Evolutionary conservation across 1,140 invertebrate genomes (phyloP).

Genomic region (Drosophila pallidifrons): DNA sequence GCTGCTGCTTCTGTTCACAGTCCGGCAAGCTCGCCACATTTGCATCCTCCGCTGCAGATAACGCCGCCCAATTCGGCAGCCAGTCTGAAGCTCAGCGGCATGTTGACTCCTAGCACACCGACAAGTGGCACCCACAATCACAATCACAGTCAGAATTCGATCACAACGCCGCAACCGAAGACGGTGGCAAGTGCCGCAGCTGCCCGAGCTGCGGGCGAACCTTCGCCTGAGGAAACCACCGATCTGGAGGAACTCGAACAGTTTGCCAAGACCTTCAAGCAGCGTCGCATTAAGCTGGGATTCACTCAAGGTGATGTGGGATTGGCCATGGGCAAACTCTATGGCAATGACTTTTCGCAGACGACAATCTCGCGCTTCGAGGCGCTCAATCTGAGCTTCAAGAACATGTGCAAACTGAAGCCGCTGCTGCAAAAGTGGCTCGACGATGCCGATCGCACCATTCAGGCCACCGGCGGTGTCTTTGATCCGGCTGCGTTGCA

Average conservation of each 20-base stretch:
- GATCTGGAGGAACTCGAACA: conserved; percentile 98
- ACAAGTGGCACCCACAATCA: conserved; percentile 84
- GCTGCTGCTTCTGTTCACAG: conserved; percentile 61
- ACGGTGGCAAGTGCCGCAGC: conserved; percentile 83
- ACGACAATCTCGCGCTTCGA: conserved; percentile 99
- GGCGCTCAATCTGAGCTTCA: conserved; percentile 98
- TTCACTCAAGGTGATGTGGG: conserved; percentile 99
- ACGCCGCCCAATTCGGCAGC: conserved; percentile 84
- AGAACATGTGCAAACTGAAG: conserved; percentile 99
- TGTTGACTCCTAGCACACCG: conserved; percentile 87
- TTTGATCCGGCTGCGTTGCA: conserved; percentile 89
- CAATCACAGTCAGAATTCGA: neutral
- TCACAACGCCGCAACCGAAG: conserved; percentile 85
- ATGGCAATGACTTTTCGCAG: conserved; percentile 99
- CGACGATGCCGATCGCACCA: conserved; percentile 96
- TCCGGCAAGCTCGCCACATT: conserved; percentile 61
- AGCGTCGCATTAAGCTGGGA: conserved; percentile 96
- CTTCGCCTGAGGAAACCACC: conserved; percentile 95
- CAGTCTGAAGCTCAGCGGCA: conserved; percentile 82
- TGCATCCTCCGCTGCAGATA: conserved; percentile 74
- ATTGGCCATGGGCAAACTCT: conserved; percentile 98
- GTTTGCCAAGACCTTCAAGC: conserved; percentile 98
- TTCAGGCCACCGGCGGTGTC: conserved; percentile 89
- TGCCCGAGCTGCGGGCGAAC: conserved; percentile 88
- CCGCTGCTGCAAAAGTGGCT: conserved; percentile 99